Base-by-base conservation (phyloP, 2,888 invertebrate genomes). In the Branchipolynoe longqiensis region DNA sequence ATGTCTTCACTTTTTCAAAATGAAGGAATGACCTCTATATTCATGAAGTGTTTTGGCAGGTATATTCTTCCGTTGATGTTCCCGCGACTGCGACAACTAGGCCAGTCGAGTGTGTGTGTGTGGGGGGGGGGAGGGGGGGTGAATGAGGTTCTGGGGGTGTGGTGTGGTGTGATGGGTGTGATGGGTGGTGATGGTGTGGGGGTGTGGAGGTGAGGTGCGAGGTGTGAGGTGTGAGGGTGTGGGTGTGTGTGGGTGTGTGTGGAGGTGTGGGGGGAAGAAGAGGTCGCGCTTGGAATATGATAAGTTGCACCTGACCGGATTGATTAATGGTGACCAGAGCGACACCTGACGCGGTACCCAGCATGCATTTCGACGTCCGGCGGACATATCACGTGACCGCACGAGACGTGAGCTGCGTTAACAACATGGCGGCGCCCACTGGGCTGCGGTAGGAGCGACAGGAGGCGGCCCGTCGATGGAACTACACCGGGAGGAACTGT, bases 291-390 rank as follows among this genome's bases (percentile, higher is more conserved):
- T 14, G 69, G 36, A 12, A 38, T 22, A 48, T 78, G 78, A 78
- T 78, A 78, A 78, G 78, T 78, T 48, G 78, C 78, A 78, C 78
- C 78, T 78, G 78, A 78, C 78, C 12, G 8, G 41, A 78, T 48
- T 78, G 78, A 78, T 78, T 41, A 78, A 78, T 78, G 78, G 48
- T 31, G 41, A 31, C 78, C 1, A 12, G 22, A 28, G 78, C 78
- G 78, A 78, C 78, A 78, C 78, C 48, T 78, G 78, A 78, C 78
- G 78, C 48, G 1, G 2, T 28, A 28, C 78, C 48, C 78, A 48
- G 25, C 54, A 48, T 78, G 78, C 78, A 78, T 48, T 78, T 41
- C n/a, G 31, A 18, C 78, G 78, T 78, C 78, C 78, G 33, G 31
- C 25, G 78, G 78, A 78, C 48, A 22, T 78, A 78, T 78, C 78